Base-by-base conservation (phyloP, 2,113 vertebrate species). In the Cardinalis cardinalis region DNA sequence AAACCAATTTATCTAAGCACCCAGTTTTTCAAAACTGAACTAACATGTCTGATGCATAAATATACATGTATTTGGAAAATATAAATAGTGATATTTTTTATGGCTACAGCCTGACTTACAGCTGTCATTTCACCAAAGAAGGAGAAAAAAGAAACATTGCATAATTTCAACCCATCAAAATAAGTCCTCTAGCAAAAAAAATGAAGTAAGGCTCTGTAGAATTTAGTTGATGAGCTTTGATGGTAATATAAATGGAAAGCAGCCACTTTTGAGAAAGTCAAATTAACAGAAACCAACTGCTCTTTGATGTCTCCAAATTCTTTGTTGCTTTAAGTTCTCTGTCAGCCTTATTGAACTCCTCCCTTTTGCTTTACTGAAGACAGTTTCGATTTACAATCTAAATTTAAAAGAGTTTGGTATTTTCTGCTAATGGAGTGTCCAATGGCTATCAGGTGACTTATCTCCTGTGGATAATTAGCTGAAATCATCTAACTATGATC, bases 251-350 rank as follows among this genome's bases (percentile, higher is more conserved):
- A 58, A 49, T 51, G 43, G 41, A 83, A 88, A 79, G 24, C 6
- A 49, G 51, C 4, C n/a, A 38, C 55, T 81, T 93, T 63, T 70
- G 31, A 69, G 40, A 87, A 73, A 51, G 38, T 41, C 15, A 70
- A 63, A 73, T 49, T 38, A 77, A 28, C 40, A 20, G 38, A 84
- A 88, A 84, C 12, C 14, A 84, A 1, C 38, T 52, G 65, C 40
- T 32, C 15, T 64, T 75, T 59, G 48, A 73, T 70, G 25, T 36
- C 46, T 65, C 48, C 69, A 66, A 51, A 29, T 77, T 73, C 40
- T 92, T 73, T 61, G 23, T 58, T 80, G 44, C 63, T 83, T 84
- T 61, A 63, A 46, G 40, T 55, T 71, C 70, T 84, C 40, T n/a
- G 25, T 28, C 43, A 75, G 52, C 23, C 73, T 69, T 77, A 38